Evolutionary conservation across 2,888 invertebrate species (phyloP).

Genomic region (Orthosia gracilis): DNA sequence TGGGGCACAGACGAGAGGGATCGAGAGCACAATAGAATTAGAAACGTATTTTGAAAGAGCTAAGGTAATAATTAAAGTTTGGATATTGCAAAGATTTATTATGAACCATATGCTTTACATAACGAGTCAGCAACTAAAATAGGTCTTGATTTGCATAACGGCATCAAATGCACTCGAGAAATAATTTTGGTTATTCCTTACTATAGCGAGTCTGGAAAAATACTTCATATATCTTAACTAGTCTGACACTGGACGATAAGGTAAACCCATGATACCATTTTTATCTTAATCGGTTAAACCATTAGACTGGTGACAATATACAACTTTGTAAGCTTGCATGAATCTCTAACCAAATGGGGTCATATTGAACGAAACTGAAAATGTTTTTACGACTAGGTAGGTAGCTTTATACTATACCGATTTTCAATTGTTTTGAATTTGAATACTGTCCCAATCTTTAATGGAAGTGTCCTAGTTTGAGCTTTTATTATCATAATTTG

Average conservation of each 20-base stretch:
- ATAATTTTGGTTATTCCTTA: not conserved
- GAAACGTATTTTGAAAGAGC: slow-evolving; percentile 20
- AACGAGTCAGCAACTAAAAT: slow-evolving; percentile 19
- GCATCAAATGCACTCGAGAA: slow-evolving; percentile 7
- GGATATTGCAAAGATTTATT: not conserved
- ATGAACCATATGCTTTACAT: slow-evolving; percentile 19
- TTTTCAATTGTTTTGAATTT: slow-evolving; percentile 29
- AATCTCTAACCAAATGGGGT: slow-evolving; percentile 12
- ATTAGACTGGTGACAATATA: slow-evolving; percentile 49
- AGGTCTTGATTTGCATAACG: slow-evolving; percentile 18
- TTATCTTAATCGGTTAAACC: slow-evolving; percentile 60
- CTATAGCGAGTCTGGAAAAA: not conserved
- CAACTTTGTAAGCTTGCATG: slow-evolving; percentile 18
- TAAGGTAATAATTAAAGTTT: slow-evolving; percentile 35
- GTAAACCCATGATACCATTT: slow-evolving; percentile 37
- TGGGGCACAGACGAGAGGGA: slow-evolving; percentile 37
- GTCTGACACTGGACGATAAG: slow-evolving; percentile 38
- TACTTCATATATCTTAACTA: slow-evolving; percentile 27
- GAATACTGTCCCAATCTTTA: slow-evolving; percentile 13
- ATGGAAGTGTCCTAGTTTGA: slow-evolving; percentile 31
- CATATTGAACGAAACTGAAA: slow-evolving; percentile 21
- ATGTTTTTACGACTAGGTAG: slow-evolving; percentile 1
- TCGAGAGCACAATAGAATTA: slow-evolving; percentile 11
- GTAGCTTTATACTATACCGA: not conserved
- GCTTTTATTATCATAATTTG: slow-evolving; percentile 38